Percentiles rank a stretch among this genome's conserved stretches.
Conservation (phyloP, 2,888 invertebrate species). For the Caenorhabditis becei region DNA sequence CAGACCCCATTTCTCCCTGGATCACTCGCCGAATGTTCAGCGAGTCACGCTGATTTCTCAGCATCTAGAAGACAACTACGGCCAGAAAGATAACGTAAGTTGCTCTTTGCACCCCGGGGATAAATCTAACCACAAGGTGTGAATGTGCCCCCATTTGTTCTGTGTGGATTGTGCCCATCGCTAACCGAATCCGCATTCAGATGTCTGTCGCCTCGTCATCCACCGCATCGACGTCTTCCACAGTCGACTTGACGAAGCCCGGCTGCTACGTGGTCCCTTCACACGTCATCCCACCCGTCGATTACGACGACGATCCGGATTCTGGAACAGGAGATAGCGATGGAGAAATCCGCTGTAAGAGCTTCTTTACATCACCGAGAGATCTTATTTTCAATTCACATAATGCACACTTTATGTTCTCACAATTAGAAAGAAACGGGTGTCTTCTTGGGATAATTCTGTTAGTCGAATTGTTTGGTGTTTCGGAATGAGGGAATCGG, state of each 20-base stretch:
- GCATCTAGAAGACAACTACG: slow-evolving; percentile 80
- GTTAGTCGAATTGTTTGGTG: background rate
- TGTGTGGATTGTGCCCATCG: slow-evolving; percentile 44
- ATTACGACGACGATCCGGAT: slow-evolving; percentile 80
- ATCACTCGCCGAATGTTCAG: slow-evolving; percentile 66
- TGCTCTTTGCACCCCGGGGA: slow-evolving; percentile 11
- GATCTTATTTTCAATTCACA: slow-evolving; percentile 13
- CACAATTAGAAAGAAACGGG: slow-evolving; percentile 9
- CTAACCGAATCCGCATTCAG: slow-evolving; percentile 60
- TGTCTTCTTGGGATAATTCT: background rate
- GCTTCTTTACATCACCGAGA: slow-evolving; percentile 33
- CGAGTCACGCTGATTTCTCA: slow-evolving; percentile 80
- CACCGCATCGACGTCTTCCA: slow-evolving; percentile 62
- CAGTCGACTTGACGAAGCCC: slow-evolving; percentile 47
- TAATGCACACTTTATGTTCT: slow-evolving; percentile 31
- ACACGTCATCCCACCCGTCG: slow-evolving; percentile 73
- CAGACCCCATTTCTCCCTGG: slow-evolving; percentile 66
- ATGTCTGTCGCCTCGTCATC: slow-evolving; percentile 76
- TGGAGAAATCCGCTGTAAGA: slow-evolving; percentile 70
- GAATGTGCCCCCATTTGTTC: slow-evolving; percentile 51
- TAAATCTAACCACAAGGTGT: slow-evolving; percentile 46
- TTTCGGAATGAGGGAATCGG: slow-evolving; percentile 2
- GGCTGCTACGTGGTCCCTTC: slow-evolving; percentile 41
- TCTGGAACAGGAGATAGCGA: slow-evolving; percentile 79
- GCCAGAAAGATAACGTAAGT: slow-evolving; percentile 72